Percentiles rank a stretch among this genome's conserved stretches.
These are phyloP conservation scores for Xyrichtys novacula DNA, from an alignment of 2,797 vertebrate species.

Conservation along the genomic window DNA sequence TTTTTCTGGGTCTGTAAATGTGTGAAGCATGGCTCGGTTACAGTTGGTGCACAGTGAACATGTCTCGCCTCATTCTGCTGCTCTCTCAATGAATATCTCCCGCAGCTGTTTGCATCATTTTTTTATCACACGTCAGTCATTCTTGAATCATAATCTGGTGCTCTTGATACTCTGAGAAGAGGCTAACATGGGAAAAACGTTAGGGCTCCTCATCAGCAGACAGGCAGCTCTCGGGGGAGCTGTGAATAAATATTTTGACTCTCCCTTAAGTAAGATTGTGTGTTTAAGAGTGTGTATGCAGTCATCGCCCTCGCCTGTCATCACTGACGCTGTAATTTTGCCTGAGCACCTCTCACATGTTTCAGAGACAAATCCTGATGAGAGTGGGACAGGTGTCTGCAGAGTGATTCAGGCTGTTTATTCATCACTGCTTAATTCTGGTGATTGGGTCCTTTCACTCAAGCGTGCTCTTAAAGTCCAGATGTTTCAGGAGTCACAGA, in stretches of 20 bases:
- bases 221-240: constrained; percentile 59
- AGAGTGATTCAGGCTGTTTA: constrained; percentile 68
- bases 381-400: constrained; percentile 20
- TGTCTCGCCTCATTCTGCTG: constrained; percentile 20
- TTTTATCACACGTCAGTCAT: constrained; percentile 48
- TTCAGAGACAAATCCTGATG: constrained; percentile 55
- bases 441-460: constrained; percentile 69
- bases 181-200: constrained; percentile 47
- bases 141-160: constrained; percentile 53
- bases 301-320: constrained; percentile 38
- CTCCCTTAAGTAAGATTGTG: constrained; percentile 49
- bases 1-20: constrained; percentile 27
- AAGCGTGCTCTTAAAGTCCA: constrained; percentile 56
- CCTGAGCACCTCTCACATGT: constrained; percentile 67
- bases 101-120: constrained; percentile 22
- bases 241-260: constrained; percentile 73
- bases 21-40: constrained; percentile 22
- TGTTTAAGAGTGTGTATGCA: constrained; percentile 28
- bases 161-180: constrained; percentile 43
- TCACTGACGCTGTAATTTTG: constrained; percentile 57
- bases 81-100: constrained; percentile 18
- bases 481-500: constrained; percentile 58
- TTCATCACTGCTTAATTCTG: constrained; percentile 52
- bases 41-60: constrained; percentile 12
- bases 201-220: constrained; percentile 60